phyloP scores from a whole-genome alignment of 2,888 invertebrate genomes.

The Biston stratarius region DNA sequence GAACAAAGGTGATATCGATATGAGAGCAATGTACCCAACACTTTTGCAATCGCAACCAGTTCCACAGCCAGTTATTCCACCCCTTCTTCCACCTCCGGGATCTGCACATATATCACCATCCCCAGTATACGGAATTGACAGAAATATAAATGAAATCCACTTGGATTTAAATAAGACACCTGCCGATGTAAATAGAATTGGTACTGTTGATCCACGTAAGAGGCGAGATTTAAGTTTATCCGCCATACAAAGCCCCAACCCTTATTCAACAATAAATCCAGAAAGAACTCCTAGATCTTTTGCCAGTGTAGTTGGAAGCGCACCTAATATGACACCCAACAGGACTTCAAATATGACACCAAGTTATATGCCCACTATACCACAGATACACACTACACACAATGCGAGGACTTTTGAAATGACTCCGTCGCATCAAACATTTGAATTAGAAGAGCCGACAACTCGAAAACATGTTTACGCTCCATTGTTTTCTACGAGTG shows the following conservation, averaged over 20 bases:
- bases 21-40: slow-evolving; percentile 64
- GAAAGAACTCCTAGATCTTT: slow-evolving; percentile 52
- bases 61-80: slow-evolving; percentile 10
- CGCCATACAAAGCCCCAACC: slow-evolving; percentile 51
- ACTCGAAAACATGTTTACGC: slow-evolving; percentile 71
- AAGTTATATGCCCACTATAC: slow-evolving; percentile 48
- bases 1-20: slow-evolving; percentile 68
- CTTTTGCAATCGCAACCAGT: slow-evolving; percentile 29
- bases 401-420: slow-evolving; percentile 63
- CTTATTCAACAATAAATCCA: slow-evolving; percentile 44
- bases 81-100: slow-evolving; percentile 3
- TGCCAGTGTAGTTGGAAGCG: slow-evolving; percentile 12
- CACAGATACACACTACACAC: slow-evolving; percentile 51
- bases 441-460: slow-evolving; percentile 61
- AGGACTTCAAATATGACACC: slow-evolving; percentile 48
- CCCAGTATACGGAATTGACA: slow-evolving; percentile 13
- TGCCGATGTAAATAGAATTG: slow-evolving; percentile 37
- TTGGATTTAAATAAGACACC: slow-evolving; percentile 43
- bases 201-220: slow-evolving; percentile 64
- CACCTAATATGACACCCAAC: slow-evolving; percentile 48
- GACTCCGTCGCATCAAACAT: slow-evolving; percentile 59
- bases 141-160: slow-evolving; percentile 34
- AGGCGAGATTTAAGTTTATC: slow-evolving; percentile 59
- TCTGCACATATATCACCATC: slow-evolving; percentile 9
- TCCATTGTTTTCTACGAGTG: slow-evolving; percentile 58